Base-by-base conservation (phyloP, 2,797 vertebrate species). In the Decapterus maruadsi region DNA sequence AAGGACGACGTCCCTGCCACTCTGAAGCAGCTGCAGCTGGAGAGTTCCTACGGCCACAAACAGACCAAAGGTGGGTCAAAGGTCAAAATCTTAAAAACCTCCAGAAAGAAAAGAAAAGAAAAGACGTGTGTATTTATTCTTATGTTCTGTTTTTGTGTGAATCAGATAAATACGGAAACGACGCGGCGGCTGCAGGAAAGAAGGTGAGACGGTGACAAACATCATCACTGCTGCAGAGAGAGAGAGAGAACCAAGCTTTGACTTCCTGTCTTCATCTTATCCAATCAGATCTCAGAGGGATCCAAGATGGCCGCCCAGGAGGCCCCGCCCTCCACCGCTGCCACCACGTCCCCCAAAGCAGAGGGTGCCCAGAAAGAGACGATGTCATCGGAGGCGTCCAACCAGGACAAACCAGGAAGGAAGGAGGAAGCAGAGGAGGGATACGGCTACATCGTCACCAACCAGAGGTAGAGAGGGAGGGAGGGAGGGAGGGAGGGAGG, bases 371-470 rank as follows among this genome's bases (percentile, higher is more conserved):
- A 46, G 58, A 80, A 68, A 29, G 77, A 82, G 4, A 5, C 36
- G 20, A 12, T 31, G 26, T 61, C 88, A 22, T 16, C 67, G 0
- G 43, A 3, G 0, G 29, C 34, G 0, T 43, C 43, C 3, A 38
- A 42, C 34, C 80, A 6, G 42, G 77, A 26, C 60, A 74, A 67
- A 57, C 54, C 2, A 68, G 85, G 40, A 38, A 62, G 50, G 63
- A 74, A 66, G 14, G 29, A 73, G 22, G 13, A 65, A 1, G 26
- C 0, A 77, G 29, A 82, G 0, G 95, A 97, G 1, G 95, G 96
- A 67, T 97, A 96, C 0, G 96, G 96, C 83, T 97, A 96, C 93
- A 95, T 97, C 36, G 59, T 97, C 82, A 96, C 97, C 0, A 95
- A 97, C 83, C 96, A 97, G 85, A 97, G 97, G 98, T 99, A 90